Evolutionary conservation across 2,888 invertebrate species (phyloP).

Genomic region (Drosophila koepferae): DNA sequence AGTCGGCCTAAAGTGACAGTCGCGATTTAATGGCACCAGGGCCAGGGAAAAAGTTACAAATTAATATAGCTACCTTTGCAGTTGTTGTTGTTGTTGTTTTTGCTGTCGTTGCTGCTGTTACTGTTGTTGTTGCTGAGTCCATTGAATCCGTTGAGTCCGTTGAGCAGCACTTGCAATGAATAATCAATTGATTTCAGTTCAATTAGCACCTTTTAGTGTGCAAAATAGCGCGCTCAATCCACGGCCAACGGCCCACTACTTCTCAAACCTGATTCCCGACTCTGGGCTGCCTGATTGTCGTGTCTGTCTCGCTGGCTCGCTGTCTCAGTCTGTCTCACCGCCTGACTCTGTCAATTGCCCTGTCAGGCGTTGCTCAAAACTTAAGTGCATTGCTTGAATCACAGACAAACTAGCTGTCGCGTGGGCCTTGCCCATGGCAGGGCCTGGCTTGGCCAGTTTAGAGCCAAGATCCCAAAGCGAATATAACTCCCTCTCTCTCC

Average conservation of each 20-base stretch:
- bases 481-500: background rate
- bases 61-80: conserved; percentile 67
- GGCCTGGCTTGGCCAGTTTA: conserved; percentile 29
- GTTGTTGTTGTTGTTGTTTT: background rate
- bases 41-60: conserved; percentile 75
- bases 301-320: background rate
- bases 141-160: conserved; percentile 4
- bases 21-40: conserved; percentile 83
- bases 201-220: conserved; percentile 83
- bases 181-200: conserved; percentile 79
- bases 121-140: background rate
- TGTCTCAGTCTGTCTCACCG: background rate
- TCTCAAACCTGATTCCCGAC: conserved; percentile 4
- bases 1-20: conserved; percentile 84
- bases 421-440: conserved; percentile 48
- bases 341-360: conserved; percentile 41
- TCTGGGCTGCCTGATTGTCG: background rate
- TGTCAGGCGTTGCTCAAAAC: conserved; percentile 74
- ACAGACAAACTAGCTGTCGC: conserved; percentile 27
- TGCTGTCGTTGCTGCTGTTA: background rate
- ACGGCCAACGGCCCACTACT: conserved; percentile 45
- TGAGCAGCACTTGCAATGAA: conserved; percentile 64
- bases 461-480: conserved; percentile 14
- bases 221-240: conserved; percentile 75
- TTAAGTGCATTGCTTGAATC: conserved; percentile 64